Evolutionary conservation across 2,797 vertebrate species (phyloP).

Genomic region (Galaxias olidus): DNA sequence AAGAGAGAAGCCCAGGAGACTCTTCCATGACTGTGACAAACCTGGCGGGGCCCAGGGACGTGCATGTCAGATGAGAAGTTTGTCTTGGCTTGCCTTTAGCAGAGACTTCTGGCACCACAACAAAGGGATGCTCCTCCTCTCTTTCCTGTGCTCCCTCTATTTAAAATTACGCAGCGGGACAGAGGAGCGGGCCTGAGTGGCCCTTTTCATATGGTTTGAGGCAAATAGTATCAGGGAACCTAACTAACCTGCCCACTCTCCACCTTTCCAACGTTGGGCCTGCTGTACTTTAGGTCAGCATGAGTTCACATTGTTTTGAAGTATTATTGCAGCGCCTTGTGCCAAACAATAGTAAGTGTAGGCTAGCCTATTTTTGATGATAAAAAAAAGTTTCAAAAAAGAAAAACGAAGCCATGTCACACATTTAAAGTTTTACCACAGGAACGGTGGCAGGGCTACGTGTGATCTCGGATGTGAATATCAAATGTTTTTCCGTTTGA

Average conservation of each 20-base stretch:
- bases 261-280: too few species aligned
- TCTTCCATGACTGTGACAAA: slow-evolving; percentile 13
- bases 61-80: slow-evolving; percentile 19
- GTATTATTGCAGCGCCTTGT: too few species aligned
- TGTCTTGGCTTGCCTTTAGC: slow-evolving; percentile 18
- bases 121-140: slow-evolving; percentile 16
- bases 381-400: too few species aligned
- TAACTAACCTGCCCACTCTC: too few species aligned
- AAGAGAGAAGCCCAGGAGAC: neutral
- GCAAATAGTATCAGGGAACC: neutral
- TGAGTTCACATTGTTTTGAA: too few species aligned
- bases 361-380: too few species aligned
- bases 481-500: slow-evolving; percentile 14
- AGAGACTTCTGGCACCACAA: slow-evolving; percentile 27
- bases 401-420: too few species aligned
- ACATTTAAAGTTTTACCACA: too few species aligned
- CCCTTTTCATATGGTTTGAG: neutral
- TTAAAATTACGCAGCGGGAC: slow-evolving; percentile 37
- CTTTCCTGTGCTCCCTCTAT: slow-evolving; percentile 15
- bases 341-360: too few species aligned
- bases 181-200: slow-evolving; percentile 3
- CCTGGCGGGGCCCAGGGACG: slow-evolving; percentile 6
- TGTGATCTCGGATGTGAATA: slow-evolving; percentile 19
- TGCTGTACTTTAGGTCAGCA: too few species aligned
- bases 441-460: too few species aligned